These are phyloP conservation scores for Congeria kusceri DNA, from an alignment of 2,888 invertebrate species.

Conservation along the genomic window DNA sequence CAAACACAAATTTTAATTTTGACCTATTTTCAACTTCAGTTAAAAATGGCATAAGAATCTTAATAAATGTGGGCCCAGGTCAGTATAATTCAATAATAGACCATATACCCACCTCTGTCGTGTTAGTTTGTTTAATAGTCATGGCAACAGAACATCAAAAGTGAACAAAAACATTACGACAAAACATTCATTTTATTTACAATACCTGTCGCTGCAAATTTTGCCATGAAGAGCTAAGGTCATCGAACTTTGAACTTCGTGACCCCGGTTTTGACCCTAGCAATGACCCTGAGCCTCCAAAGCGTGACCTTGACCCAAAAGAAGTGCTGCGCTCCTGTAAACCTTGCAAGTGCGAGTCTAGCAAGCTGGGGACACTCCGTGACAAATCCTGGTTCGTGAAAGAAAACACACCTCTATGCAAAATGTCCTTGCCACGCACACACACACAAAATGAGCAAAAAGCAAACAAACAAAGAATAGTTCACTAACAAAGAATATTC, in stretches of 20 bases:
- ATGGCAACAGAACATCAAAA: too few relatives aligned
- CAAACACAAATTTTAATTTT: too few relatives aligned
- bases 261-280: constrained; percentile 56
- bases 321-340: constrained; percentile 69
- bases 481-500: not conserved
- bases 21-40: too few relatives aligned
- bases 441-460: constrained; percentile 18
- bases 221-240: constrained; percentile 78
- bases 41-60: too few relatives aligned
- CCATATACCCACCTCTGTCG: too few relatives aligned
- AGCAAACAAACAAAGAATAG: not conserved
- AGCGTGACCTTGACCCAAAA: constrained; percentile 66
- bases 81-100: too few relatives aligned
- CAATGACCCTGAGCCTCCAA: constrained; percentile 59
- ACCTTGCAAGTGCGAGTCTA: constrained; percentile 64
- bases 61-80: too few relatives aligned
- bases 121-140: too few relatives aligned
- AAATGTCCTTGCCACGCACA: not conserved
- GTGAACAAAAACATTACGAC: too few relatives aligned
- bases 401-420: constrained; percentile 31
- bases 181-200: too few relatives aligned
- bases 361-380: constrained; percentile 71
- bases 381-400: constrained; percentile 64
- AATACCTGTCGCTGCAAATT: constrained; percentile 79
- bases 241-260: constrained; percentile 66